Evolutionary conservation across 1,140 invertebrate species (phyloP), one percentile per base, ranked within the genome.

Genomic region (Euglossa dilemma): DNA sequence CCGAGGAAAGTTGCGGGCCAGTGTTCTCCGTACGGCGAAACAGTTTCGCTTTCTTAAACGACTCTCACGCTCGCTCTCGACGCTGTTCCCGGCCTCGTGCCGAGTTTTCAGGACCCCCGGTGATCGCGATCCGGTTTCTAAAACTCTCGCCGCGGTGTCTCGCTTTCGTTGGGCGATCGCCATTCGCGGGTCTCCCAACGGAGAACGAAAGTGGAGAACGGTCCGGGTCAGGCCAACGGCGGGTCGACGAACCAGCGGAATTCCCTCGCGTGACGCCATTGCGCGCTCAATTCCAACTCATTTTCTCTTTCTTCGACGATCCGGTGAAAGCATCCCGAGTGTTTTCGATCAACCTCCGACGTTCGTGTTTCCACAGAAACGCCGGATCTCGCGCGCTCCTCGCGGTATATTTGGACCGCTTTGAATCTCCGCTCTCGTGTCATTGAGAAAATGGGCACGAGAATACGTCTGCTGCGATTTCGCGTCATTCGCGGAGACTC

Each of bases 11-110:
- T 78, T 84, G 85, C 52, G 28, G 85, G 79, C 86, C 85, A 83
- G 82, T 79, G 87, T 74, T 86, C 84, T 77, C 85, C 85, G 84
- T 85, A 82, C 80, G 80, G 85, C 83, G 85, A 89, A 91, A 87
- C 84, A 88, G 91, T 93, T 87, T 93, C 91, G 91, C 92, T 93
- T 93, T 93, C 91, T 91, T 91, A 81, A 87, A 77, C 87, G 84
- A 86, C 90, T 90, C 86, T 90, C 89, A 90, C 89, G 87, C 88
- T 90, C 86, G 85, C 80, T 92, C 86, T 89, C 85, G 85, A 77
- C 74, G 78, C 73, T 76, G 84, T 77, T 43, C 52, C 76, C 59
- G 74, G 75, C 54, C 82, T 81, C 80, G 70, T 84, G 80, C 72
- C 83, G 83, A 80, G 85, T 92, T 91, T 91, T 89, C 89, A 87